Base-by-base conservation (phyloP, 2,113 vertebrate genomes). In the Xenopus tropicalis region DNA sequence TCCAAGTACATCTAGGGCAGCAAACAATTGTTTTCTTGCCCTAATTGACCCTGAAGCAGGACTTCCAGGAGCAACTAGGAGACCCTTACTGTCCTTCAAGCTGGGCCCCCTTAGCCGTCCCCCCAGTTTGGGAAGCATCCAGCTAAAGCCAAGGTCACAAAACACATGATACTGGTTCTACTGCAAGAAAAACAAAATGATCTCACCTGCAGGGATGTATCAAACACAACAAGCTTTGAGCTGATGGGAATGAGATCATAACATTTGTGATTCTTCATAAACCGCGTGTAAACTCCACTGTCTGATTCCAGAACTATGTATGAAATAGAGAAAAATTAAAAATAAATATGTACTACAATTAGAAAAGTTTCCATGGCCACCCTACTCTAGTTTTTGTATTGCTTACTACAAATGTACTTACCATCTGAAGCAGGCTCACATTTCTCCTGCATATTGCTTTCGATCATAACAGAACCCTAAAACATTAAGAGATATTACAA, bases 191-290 rank as follows among this genome's bases (percentile, higher is more conserved):
- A 48, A 48, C 1, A 44, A 14, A 48, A 48, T 17, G 13, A 4
- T 67, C 86, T 78, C 72, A 97, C 97, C 94, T 98, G 96, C 67
- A 98, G 88, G 56, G 97, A 98, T 0, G 94, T 98, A 82, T 99
- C 97, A 72, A 99, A 99, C 14, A 98, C 96, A n/a, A 98, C 96
- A 70, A 99, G 84, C 82, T 99, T 99, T 82, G 97, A 99, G 83
- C 97, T 98, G 71, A 96, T 98, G 54, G 97, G 97, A 78, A 99
- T 95, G 16, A 99, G 92, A 83, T 99, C 97, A 56, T 99, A 98
- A 85, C 96, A 98, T 64, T 94, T 92, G 74, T 98, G 97, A 19
- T 95, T 96, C 83, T 95, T 98, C 97, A 99, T 99, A 83, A 98
- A 99, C 81, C 88, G 76, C 0, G 94, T 95, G 82, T 99, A 99